Conservation (phyloP, 2,113 vertebrate species). For the Oryzias javanicus region DNA sequence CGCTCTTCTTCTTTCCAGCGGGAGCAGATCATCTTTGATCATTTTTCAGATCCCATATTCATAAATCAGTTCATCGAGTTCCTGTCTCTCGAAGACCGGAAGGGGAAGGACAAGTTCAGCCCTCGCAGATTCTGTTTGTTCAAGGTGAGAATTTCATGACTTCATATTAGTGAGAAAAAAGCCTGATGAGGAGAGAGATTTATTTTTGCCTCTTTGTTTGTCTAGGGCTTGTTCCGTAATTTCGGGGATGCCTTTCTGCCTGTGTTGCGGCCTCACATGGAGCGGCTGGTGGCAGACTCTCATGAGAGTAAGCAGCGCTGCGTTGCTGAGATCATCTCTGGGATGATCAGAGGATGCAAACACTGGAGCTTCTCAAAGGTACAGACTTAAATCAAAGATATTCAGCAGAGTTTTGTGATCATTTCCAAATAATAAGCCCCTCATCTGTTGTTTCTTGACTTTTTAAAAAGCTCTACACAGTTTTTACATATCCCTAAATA, state of each 20-base stretch:
- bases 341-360: constrained; percentile 93
- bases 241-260: constrained; percentile 89
- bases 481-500: no score
- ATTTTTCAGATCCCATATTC: constrained; percentile 92
- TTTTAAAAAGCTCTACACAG: no score
- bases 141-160: constrained; percentile 79
- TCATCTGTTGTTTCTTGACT: no score
- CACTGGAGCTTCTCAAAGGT: constrained; percentile 96
- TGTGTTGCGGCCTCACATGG: constrained; percentile 87
- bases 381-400: not conserved
- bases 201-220: not conserved
- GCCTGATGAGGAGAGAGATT: not conserved
- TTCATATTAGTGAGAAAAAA: no score
- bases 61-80: constrained; percentile 93
- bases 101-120: constrained; percentile 98
- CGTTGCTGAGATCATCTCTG: constrained; percentile 94
- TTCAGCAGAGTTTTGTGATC: not conserved
- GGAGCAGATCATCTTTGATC: constrained; percentile 94
- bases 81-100: constrained; percentile 95
- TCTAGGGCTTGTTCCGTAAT: constrained; percentile 93
- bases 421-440: no score
- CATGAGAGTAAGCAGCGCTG: constrained; percentile 96
- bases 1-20: constrained; percentile 72
- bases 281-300: constrained; percentile 87
- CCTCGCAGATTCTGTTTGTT: constrained; percentile 96